These are phyloP conservation scores for Patella ulyssiponensis DNA, from an alignment of 2,888 invertebrate species.

Conservation along the genomic window DNA sequence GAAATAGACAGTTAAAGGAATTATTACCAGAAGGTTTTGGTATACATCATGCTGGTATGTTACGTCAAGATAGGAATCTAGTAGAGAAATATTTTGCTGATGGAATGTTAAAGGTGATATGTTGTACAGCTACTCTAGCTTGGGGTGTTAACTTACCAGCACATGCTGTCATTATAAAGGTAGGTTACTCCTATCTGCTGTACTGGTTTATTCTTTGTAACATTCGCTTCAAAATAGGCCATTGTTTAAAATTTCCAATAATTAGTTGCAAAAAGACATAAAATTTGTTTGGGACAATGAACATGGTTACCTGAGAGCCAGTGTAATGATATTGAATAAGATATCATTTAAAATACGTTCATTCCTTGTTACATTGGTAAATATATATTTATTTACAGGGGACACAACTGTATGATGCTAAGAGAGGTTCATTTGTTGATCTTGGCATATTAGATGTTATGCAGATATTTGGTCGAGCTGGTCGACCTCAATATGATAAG, in stretches of 20 bases:
- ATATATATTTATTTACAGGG: constrained; percentile 77
- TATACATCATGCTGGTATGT: constrained; percentile 97
- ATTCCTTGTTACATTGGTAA: neutral
- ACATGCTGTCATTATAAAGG: constrained; percentile 95
- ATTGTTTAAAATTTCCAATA: no score
- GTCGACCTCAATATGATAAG: constrained; percentile 95
- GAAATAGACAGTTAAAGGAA: constrained; percentile 87
- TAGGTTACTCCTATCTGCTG: constrained; percentile 68
- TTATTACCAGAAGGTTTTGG: constrained; percentile 89
- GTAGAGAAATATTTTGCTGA: constrained; percentile 89
- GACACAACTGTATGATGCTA: constrained; percentile 97
- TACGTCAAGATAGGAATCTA: constrained; percentile 85
- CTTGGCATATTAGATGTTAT: constrained; percentile 94
- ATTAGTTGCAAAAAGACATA: no score
- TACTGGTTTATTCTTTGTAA: neutral
- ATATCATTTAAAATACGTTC: no score
- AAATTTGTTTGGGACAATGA: no score
- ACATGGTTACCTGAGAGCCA: no score
- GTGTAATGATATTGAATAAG: no score
- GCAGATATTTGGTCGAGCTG: constrained; percentile 96
- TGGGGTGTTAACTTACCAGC: constrained; percentile 99
- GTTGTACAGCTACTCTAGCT: constrained; percentile 97
- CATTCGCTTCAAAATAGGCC: no score
- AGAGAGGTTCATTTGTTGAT: constrained; percentile 93
- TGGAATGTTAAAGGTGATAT: constrained; percentile 88